Evolutionary conservation across 2,113 vertebrate species (phyloP).

Genomic region (Excalfactoria chinensis): DNA sequence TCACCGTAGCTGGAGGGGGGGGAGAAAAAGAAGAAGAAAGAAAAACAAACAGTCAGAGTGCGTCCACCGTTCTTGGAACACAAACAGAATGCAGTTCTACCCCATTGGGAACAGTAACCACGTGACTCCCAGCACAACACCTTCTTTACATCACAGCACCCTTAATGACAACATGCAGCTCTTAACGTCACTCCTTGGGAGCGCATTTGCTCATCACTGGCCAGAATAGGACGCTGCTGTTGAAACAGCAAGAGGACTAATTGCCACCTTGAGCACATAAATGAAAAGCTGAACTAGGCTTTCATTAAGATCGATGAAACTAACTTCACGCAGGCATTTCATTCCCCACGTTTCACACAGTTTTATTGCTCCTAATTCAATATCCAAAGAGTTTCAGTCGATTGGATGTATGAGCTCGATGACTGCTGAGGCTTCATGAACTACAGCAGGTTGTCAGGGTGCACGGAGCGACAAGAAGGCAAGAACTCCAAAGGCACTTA

Average conservation of each 20-base stretch:
- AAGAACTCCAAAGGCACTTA: conserved; percentile 64
- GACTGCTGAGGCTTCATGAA: not conserved
- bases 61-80: not conserved
- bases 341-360: not conserved
- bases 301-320: not conserved
- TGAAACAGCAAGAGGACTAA: not conserved
- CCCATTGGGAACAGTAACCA: not conserved
- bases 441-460: not conserved
- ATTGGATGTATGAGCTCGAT: accelerated
- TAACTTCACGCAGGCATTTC: not conserved
- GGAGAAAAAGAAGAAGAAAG: not conserved
- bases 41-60: not conserved
- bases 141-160: not conserved
- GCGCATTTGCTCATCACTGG: not conserved
- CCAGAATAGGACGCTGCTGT: not conserved
- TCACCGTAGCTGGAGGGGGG: conserved; percentile 59
- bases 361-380: not conserved
- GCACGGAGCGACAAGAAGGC: not conserved
- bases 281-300: not conserved
- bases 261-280: not conserved
- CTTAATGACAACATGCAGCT: not conserved
- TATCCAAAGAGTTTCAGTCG: not conserved
- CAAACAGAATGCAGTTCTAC: not conserved
- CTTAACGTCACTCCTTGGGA: not conserved
- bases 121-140: accelerated